These are phyloP conservation scores for Gnatocerus cornutus DNA, from an alignment of 2,888 invertebrate species.

Conservation along the genomic window DNA sequence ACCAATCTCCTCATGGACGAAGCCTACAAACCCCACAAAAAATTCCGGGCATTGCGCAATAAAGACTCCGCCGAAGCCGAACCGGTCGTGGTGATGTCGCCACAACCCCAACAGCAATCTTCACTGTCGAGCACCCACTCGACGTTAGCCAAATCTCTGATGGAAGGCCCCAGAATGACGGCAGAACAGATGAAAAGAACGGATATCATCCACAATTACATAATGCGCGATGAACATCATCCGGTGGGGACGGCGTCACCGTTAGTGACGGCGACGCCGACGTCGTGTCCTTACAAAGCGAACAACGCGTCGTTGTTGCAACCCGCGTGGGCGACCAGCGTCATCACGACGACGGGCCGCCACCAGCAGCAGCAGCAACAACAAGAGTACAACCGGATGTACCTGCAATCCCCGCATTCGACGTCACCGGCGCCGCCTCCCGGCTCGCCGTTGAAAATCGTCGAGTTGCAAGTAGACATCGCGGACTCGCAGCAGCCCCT, in stretches of 20 bases:
- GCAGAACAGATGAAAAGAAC: constrained; percentile 94
- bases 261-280: constrained; percentile 73
- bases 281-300: constrained; percentile 69
- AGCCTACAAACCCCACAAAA: constrained; percentile 96
- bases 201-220: constrained; percentile 93
- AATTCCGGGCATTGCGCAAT: constrained; percentile 87
- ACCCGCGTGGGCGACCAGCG: constrained; percentile 74
- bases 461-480: constrained; percentile 88
- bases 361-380: constrained; percentile 56
- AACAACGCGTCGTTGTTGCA: constrained; percentile 62
- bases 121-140: constrained; percentile 90
- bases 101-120: constrained; percentile 70
- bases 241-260: constrained; percentile 70
- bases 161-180: constrained; percentile 95
- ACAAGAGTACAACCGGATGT: constrained; percentile 70
- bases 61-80: constrained; percentile 88
- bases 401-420: constrained; percentile 70
- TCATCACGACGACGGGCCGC: constrained; percentile 77
- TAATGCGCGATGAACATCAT: constrained; percentile 85
- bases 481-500: constrained; percentile 88
- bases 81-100: constrained; percentile 73
- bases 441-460: constrained; percentile 73
- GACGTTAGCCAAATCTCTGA: constrained; percentile 90
- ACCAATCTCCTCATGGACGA: constrained; percentile 94
- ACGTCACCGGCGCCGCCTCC: constrained; percentile 68